phyloP scores from a whole-genome alignment of 1,140 invertebrate genomes.

The Hycleus phaleratus region DNA sequence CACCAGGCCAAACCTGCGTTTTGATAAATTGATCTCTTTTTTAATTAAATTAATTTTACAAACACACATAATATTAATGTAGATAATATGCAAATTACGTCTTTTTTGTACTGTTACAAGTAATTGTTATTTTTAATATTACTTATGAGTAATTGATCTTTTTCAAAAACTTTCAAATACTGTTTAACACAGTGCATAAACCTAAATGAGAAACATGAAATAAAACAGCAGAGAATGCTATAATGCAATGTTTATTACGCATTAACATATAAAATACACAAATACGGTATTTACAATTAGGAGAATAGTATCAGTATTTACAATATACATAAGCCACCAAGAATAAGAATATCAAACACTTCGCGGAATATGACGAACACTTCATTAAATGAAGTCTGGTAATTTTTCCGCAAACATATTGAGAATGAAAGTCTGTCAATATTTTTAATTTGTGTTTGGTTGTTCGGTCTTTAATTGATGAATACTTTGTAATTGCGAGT shows the following conservation, averaged over 20 bases:
- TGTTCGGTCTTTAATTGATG: too few relatives aligned
- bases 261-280: conserved; percentile 3
- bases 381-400: too few relatives aligned
- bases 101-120: conserved; percentile 1
- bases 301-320: too few relatives aligned
- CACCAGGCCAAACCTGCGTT: too few relatives aligned
- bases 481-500: too few relatives aligned
- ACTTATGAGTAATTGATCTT: not conserved
- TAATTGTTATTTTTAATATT: conserved; percentile 2
- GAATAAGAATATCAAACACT: conserved; percentile 11
- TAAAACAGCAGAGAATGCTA: not conserved
- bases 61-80: not conserved
- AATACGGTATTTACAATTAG: conserved; percentile 11
- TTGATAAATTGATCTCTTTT: not conserved
- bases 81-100: not conserved
- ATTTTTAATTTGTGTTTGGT: too few relatives aligned
- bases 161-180: conserved; percentile 1
- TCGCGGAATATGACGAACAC: too few relatives aligned
- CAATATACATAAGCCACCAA: too few relatives aligned
- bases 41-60: not conserved
- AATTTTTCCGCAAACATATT: too few relatives aligned
- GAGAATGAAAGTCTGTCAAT: too few relatives aligned
- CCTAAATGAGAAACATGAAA: not conserved
- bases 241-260: not conserved
- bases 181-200: conserved; percentile 2